phyloP scores from a whole-genome alignment of 2,888 invertebrate genomes.

The Tribolium freemani region DNA sequence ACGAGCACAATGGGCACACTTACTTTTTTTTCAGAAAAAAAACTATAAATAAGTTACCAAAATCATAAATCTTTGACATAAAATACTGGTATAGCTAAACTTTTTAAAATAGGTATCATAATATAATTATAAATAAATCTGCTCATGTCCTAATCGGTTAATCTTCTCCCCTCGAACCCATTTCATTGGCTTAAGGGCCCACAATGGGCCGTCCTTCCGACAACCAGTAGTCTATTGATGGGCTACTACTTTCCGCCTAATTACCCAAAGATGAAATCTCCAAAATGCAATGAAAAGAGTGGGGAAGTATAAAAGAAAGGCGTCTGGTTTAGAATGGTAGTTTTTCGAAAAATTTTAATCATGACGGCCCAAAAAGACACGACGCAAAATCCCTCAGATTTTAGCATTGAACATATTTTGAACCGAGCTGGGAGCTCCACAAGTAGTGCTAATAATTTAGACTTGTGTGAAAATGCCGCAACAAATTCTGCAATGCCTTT shows the following conservation, averaged over 20 bases:
- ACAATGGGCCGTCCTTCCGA: neutral
- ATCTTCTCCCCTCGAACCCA: neutral
- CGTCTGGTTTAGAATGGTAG: constrained; percentile 41
- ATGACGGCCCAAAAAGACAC: constrained; percentile 26
- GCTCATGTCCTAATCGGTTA: neutral
- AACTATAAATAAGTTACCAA: neutral
- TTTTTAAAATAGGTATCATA: too few species aligned
- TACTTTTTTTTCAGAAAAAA: neutral
- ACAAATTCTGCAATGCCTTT: neutral
- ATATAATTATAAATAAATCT: neutral
- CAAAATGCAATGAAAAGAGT: constrained; percentile 48
- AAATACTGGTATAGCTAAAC: neutral
- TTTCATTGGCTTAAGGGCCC: constrained; percentile 1
- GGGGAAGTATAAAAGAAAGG: constrained; percentile 58
- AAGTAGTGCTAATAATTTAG: constrained; percentile 6
- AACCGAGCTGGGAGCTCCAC: constrained; percentile 67
- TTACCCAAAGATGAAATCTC: constrained; percentile 63
- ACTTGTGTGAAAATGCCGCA: constrained; percentile 12
- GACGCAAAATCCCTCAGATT: constrained; percentile 65
- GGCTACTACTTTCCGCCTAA: constrained; percentile 64
- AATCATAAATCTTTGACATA: neutral
- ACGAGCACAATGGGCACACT: neutral
- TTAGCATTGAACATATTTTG: constrained; percentile 76
- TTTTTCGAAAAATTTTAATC: constrained; percentile 35
- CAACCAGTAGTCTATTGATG: constrained; percentile 30